These are phyloP conservation scores for Micromesistius poutassou DNA, from an alignment of 2,797 vertebrate genomes.

Conservation along the genomic window DNA sequence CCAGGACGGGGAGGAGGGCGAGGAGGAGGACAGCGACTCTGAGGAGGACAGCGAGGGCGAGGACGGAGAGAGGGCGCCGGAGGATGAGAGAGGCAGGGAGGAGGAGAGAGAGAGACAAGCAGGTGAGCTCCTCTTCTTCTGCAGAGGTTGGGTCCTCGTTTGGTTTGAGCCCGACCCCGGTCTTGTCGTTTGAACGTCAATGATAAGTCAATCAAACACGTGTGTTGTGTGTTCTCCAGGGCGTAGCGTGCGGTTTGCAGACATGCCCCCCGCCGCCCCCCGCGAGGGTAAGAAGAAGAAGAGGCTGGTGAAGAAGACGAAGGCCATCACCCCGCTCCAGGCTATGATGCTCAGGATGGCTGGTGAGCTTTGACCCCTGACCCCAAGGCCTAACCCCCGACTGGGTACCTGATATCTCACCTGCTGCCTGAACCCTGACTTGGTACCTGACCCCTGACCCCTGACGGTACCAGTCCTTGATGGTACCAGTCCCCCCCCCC, in stretches of 20 bases:
- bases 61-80: constrained; percentile 26
- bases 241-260: constrained; percentile 92
- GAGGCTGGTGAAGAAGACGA: constrained; percentile 87
- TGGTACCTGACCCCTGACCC: too few species aligned
- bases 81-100: constrained; percentile 76
- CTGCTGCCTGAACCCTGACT: too few species aligned
- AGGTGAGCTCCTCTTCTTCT: constrained; percentile 39
- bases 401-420: background rate
- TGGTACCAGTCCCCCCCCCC: too few species aligned
- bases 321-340: constrained; percentile 94
- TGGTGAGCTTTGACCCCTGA: constrained; percentile 66
- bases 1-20: constrained; percentile 82
- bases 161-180: background rate
- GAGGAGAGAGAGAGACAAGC: constrained; percentile 63
- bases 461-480: too few species aligned
- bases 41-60: constrained; percentile 85
- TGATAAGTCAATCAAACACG: too few species aligned
- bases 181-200: background rate
- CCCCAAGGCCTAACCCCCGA: background rate
- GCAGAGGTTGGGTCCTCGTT: background rate
- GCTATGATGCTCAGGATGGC: constrained; percentile 99
- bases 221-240: constrained; percentile 61
- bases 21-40: constrained; percentile 86
- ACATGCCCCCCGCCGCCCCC: constrained; percentile 75
- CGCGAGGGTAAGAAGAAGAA: constrained; percentile 80